Base-by-base conservation (phyloP, 2,888 invertebrate genomes). In the Omphaloscelis lunosa region DNA sequence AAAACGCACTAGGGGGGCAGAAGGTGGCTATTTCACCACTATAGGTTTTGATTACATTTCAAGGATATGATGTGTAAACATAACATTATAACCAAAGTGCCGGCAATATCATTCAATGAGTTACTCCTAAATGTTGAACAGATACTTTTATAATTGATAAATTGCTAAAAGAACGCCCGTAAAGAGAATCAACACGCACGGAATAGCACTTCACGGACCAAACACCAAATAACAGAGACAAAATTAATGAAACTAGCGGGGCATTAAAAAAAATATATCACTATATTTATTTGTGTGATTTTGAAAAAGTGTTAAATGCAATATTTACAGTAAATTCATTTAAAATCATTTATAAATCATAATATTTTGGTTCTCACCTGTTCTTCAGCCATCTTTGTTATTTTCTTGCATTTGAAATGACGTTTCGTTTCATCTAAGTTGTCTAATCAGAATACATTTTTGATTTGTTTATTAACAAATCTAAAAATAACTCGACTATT, bases 301-400 rank as follows among this genome's bases (percentile, higher is more conserved):
- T 74, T 51, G 23, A 58, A 75, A 71, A 51, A 53, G 45, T 72
- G 29, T 34, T 81, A 63, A 75, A n/a, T 70, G 41, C 4, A 41
- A 59, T 72, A 63, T 73, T 70, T n/a, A 59, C 23, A 72, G 71
- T 70, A 88, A 93, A 94, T 94, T 94, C 93, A 94, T 93, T 94
- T 94, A 95, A 94, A 93, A 93, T 93, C 89, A 75, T 75, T 76
- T 86, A 91, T 88, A 93, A 94, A 93, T 90, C 88, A 89, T 91
- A 94, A 93, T 95, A 95, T 96, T 96, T 95, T 96, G 95, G 90
- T 96, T 95, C 97, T 97, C 97, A 98, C 98, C 98, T 98, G 98
- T 97, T 98, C 98, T 96, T 98, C 98, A 97, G 98, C 98, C 98
- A 98, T 98, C 97, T 97, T 98, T 96, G 96, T 97, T 96, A 95